phyloP scores from a whole-genome alignment of 2,888 invertebrate genomes.

The Sicus ferrugineus region DNA sequence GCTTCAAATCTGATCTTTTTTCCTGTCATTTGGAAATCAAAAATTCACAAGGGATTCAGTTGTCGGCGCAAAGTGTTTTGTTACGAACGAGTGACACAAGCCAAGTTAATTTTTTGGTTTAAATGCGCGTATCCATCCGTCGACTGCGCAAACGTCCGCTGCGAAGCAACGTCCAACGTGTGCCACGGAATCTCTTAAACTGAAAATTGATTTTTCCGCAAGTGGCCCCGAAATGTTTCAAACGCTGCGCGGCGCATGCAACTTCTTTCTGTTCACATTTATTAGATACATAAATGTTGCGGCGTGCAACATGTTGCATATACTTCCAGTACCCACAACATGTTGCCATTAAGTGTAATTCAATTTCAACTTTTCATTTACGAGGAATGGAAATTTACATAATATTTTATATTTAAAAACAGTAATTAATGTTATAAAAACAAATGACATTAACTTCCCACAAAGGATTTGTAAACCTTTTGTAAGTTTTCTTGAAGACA shows the following conservation, averaged over 20 bases:
- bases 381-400: not conserved
- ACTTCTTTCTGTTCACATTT: not conserved
- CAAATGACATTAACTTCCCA: too few species aligned
- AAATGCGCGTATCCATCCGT: too few species aligned
- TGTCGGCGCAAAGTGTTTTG: not conserved
- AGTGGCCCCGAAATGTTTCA: not conserved
- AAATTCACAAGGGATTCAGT: too few species aligned
- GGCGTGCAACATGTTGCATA: slow-evolving; percentile 15
- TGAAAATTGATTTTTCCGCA: slow-evolving; percentile 2
- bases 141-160: slow-evolving; percentile 1
- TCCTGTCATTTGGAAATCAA: too few species aligned
- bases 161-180: not conserved
- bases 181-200: slow-evolving; percentile 13
- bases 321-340: slow-evolving; percentile 8
- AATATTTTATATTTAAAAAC: not conserved
- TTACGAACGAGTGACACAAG: too few species aligned
- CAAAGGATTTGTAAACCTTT: too few species aligned
- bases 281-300: slow-evolving; percentile 11
- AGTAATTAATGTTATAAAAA: too few species aligned
- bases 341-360: too few species aligned
- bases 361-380: too few species aligned
- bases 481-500: too few species aligned
- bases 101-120: too few species aligned
- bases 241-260: not conserved
- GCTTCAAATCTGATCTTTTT: not conserved